Base-by-base conservation (phyloP, 2,888 invertebrate species). In the Ennomos quercinarius region DNA sequence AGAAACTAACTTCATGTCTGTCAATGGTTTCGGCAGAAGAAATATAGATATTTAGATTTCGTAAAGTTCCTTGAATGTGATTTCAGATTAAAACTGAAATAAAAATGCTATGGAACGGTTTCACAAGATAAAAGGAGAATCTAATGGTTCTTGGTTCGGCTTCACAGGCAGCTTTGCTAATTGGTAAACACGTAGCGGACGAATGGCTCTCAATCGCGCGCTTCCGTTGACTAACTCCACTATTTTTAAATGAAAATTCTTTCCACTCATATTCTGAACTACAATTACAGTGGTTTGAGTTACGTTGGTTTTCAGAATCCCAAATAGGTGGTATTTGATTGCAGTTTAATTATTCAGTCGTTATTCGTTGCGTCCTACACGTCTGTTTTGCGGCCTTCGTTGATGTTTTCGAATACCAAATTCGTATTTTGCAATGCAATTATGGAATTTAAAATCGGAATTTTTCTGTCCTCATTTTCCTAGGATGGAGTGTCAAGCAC, bases 161-260 rank as follows among this genome's bases (percentile, higher is more conserved):
- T 68, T 73, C 61, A 61, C 65, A 64, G 11, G 17, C 35, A 39
- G 63, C 68, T 67, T 70, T 70, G 76, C 85, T 89, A 86, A 89
- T 89, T 89, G 83, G 85, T 84, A 87, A 85, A 84, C 87, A 87
- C 80, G 81, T 81, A 76, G 78, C 81, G 81, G 77, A 78, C 77
- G 72, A 78, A 80, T 73, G 77, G 80, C 77, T 62, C 72, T 72
- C 75, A 78, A 82, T 79, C 76, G 73, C 68, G n/a, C n/a, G 70
- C 75, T 58, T 50, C 45, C 69, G 76, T 66, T 77, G 71, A 72
- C 74, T 70, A 66, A 72, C 76, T 76, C 71, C 69, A 85, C 83
- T 83, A 86, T 86, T 87, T 88, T 86, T 76, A 86, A 89, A 89
- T 90, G 78, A 89, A 57, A 89, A 90, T 88, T 90, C 87, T 86